Evolutionary conservation across 2,113 vertebrate genomes (phyloP).

Genomic region (Gobius niger): DNA sequence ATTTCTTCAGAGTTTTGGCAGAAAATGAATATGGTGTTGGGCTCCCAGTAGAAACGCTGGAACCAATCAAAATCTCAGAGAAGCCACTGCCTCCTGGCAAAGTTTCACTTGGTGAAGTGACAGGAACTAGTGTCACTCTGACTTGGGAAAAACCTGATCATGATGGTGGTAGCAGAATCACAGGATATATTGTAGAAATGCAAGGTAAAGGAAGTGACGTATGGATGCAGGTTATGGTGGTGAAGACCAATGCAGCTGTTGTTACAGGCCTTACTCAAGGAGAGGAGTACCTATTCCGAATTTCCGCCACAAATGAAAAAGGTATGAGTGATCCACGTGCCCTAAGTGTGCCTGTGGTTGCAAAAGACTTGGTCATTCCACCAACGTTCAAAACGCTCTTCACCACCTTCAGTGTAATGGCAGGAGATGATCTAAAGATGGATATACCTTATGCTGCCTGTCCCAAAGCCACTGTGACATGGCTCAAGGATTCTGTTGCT

Average conservation of each 20-base stretch:
- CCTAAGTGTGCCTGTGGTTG: slow-evolving; percentile 88
- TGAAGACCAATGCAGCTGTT: slow-evolving; percentile 88
- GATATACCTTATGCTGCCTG: slow-evolving; percentile 91
- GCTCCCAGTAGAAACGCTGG: slow-evolving; percentile 90
- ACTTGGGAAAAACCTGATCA: slow-evolving; percentile 98
- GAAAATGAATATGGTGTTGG: slow-evolving; percentile 97
- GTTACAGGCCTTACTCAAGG: slow-evolving; percentile 90
- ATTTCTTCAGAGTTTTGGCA: slow-evolving; percentile 94
- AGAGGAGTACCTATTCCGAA: slow-evolving; percentile 95
- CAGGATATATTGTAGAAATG: slow-evolving; percentile 96
- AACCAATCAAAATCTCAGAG: slow-evolving; percentile 93
- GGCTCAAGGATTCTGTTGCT: slow-evolving; percentile 86
- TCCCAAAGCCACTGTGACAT: slow-evolving; percentile 84
- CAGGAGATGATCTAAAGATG: slow-evolving; percentile 95
- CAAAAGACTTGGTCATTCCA: slow-evolving; percentile 91
- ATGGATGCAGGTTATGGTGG: slow-evolving; percentile 91
- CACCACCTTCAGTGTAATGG: slow-evolving; percentile 90
- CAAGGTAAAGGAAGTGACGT: slow-evolving; percentile 94
- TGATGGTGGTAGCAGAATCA: slow-evolving; percentile 95
- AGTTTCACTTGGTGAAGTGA: slow-evolving; percentile 90
- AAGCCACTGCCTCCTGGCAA: slow-evolving; percentile 95
- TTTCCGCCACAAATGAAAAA: slow-evolving; percentile 95
- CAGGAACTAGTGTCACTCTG: slow-evolving; percentile 86
- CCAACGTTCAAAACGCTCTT: slow-evolving; percentile 91
- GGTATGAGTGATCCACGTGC: slow-evolving; percentile 92